phyloP scores from a whole-genome alignment of 2,113 vertebrate species.

The Haemorhous mexicanus region DNA sequence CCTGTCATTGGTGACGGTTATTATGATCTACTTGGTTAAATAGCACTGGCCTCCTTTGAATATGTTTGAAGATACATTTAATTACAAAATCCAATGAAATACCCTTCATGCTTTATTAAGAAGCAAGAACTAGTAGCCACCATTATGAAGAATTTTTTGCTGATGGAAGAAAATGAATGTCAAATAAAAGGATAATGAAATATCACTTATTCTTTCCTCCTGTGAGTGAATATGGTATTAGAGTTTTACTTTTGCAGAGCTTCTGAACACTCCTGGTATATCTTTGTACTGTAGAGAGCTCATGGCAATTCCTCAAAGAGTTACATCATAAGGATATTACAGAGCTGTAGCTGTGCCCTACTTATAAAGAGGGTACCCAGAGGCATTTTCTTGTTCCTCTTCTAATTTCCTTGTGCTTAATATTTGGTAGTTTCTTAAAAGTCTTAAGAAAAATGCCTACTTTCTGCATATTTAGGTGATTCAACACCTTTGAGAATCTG shows the following conservation, averaged over 20 bases:
- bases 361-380: background rate
- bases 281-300: background rate
- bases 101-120: constrained; percentile 16
- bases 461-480: background rate
- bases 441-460: background rate
- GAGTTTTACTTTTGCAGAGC: background rate
- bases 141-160: constrained; percentile 1
- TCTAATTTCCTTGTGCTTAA: background rate
- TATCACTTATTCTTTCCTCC: background rate
- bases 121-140: background rate
- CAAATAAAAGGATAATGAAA: constrained; percentile 34
- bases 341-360: background rate
- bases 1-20: background rate
- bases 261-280: background rate
- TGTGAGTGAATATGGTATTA: background rate
- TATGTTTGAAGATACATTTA: constrained; percentile 24
- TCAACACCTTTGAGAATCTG: background rate
- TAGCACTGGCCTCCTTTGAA: background rate
- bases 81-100: constrained; percentile 32
- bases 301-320: background rate
- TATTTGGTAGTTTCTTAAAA: background rate
- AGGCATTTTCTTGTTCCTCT: background rate
- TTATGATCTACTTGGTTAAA: background rate
- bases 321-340: background rate
- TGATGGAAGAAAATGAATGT: constrained; percentile 23